Evolutionary conservation across 2,888 invertebrate genomes (phyloP).

Genomic region (Venusia cambrica): DNA sequence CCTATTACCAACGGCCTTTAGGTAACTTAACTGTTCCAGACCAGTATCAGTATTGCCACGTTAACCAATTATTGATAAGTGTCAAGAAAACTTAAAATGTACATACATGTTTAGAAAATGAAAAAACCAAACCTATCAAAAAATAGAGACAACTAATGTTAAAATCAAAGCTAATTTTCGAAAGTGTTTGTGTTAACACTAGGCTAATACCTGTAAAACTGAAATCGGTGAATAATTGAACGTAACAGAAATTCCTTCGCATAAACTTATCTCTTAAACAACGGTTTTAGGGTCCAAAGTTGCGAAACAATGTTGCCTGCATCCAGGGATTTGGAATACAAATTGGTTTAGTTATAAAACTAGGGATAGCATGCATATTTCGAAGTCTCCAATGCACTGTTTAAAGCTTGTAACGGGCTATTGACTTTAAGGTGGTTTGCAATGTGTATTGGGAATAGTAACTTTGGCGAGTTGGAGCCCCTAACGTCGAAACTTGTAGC

Average conservation of each 20-base stretch:
- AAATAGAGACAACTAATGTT: too few relatives aligned
- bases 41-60: too few relatives aligned
- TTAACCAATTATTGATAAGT: too few relatives aligned
- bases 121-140: too few relatives aligned
- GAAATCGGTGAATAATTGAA: slow-evolving; percentile 18
- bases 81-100: too few relatives aligned
- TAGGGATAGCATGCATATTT: slow-evolving; percentile 50
- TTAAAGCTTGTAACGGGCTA: slow-evolving; percentile 34
- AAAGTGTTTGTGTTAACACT: too few relatives aligned
- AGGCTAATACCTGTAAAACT: too few relatives aligned
- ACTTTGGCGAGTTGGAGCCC: slow-evolving; percentile 8
- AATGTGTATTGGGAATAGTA: slow-evolving; percentile 5
- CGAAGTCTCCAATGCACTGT: slow-evolving; percentile 43
- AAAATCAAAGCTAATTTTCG: too few relatives aligned
- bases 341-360: slow-evolving; percentile 73
- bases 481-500: too few relatives aligned
- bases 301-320: slow-evolving; percentile 3
- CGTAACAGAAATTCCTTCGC: slow-evolving; percentile 10
- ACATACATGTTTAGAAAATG: too few relatives aligned
- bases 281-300: slow-evolving; percentile 8
- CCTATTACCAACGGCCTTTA: too few relatives aligned
- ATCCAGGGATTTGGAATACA: slow-evolving; percentile 48
- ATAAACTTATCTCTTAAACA: slow-evolving; percentile 6
- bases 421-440: slow-evolving; percentile 24
- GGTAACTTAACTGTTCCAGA: too few relatives aligned